A percentile compares a stretch with the other conserved stretches of the same genome.
Conservation (phyloP, 2,113 vertebrate genomes). For the Cervus canadensis region DNA sequence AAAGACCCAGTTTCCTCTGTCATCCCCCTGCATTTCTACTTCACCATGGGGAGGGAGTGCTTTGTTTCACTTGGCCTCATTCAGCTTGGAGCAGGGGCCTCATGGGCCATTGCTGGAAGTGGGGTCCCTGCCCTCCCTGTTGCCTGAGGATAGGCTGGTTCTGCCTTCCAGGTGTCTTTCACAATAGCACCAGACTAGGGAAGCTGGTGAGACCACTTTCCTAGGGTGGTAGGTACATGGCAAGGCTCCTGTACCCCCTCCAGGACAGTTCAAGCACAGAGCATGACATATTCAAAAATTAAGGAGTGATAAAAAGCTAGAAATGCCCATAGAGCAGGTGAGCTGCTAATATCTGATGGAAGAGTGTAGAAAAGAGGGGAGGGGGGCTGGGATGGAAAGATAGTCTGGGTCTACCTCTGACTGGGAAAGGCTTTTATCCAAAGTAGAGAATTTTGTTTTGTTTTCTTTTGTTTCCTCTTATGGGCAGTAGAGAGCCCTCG, state of each 20-base stretch:
- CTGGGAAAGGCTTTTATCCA: neutral
- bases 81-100: neutral
- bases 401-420: neutral
- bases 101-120: neutral
- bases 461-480: no score
- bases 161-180: neutral
- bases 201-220: slow-evolving; percentile 35
- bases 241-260: neutral
- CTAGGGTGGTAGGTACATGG: neutral
- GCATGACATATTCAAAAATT: neutral
- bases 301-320: neutral
- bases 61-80: neutral
- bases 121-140: neutral
- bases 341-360: neutral
- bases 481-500: neutral
- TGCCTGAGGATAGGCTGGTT: neutral
- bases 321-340: neutral
- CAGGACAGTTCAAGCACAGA: neutral
- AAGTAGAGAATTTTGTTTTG: neutral
- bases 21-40: neutral
- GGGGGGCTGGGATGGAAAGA: neutral
- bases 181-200: neutral
- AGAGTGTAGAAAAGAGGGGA: neutral
- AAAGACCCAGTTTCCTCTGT: neutral
- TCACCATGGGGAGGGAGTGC: neutral